These are phyloP conservation scores for Semnornis frantzii DNA, from an alignment of 2,113 vertebrate species.

Conservation along the genomic window DNA sequence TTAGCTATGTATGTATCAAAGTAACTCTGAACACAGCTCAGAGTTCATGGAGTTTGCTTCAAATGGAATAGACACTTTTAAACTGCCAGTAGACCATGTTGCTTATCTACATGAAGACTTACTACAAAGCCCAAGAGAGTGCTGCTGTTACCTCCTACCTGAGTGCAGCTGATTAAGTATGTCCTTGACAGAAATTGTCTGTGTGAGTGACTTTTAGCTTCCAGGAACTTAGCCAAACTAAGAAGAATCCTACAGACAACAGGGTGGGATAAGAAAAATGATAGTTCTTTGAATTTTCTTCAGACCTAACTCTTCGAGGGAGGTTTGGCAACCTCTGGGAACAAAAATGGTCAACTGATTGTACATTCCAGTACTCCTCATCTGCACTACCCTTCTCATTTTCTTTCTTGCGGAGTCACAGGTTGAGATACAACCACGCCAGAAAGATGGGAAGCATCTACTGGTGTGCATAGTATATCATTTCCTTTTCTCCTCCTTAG, in stretches of 20 bases:
- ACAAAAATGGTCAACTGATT: background rate
- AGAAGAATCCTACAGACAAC: constrained; percentile 35
- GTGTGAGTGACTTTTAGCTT: constrained; percentile 40
- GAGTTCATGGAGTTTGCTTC: constrained; percentile 51
- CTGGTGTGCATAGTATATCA: background rate
- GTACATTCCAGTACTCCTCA: background rate
- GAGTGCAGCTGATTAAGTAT: constrained; percentile 57
- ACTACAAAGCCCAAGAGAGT: constrained; percentile 63
- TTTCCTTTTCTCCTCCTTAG: background rate
- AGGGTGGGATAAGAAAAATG: constrained; percentile 21
- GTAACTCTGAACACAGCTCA: constrained; percentile 39
- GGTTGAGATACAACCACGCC: background rate
- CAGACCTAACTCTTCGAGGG: constrained; percentile 31
- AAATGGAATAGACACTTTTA: constrained; percentile 53
- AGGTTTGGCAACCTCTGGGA: background rate
- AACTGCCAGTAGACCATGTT: constrained; percentile 15
- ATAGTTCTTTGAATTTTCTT: constrained; percentile 36
- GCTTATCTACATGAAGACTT: constrained; percentile 46
- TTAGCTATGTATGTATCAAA: constrained; percentile 62
- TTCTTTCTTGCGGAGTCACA: background rate
- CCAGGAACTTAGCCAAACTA: constrained; percentile 47
- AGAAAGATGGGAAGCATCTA: background rate
- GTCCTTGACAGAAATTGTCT: constrained; percentile 44
- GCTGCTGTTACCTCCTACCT: constrained; percentile 19
- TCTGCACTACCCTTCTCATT: background rate